Evolutionary conservation across 2,797 vertebrate genomes (phyloP), one percentile per base, ranked within the genome.

Genomic region (Chloroceryle inda): DNA sequence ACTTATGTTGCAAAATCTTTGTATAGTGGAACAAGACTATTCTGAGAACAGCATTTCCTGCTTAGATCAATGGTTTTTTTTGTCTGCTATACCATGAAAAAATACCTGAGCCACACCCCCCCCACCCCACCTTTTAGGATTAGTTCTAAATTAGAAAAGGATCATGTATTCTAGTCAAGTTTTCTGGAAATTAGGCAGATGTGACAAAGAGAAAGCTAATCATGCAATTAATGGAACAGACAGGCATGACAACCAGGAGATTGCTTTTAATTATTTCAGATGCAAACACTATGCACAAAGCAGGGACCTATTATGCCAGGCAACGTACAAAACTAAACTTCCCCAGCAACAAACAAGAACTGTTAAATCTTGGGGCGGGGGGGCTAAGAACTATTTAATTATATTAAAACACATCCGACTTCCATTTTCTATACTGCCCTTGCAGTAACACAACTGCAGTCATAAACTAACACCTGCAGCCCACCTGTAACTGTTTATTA

Each of bases 331-430:
- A 29, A 62, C n/a, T 72, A 68, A 71, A 52, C 49, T 61, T 71
- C 72, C 94, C 61, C 64, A 89, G 91, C 94, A 96, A 94, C 92
- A 62, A 79, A 42, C 27, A 86, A 23, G 33, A 59, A 19, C 42
- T 68, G 14, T 40, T 69, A 83, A 78, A 58, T 75, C 40, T 88
- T 53, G 45, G 21, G 45, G 42, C 22, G 26, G 4, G 10, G 20
- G 5, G 4, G 75, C 71, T 44, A 76, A 72, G 18, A 89, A 68
- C 49, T 72, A 44, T 59, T 81, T 37, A 23, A 66, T 29, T 14
- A 66, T 5, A 17, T 42, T 59, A 63, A 69, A 82, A 50, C 35
- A 82, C 66, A 92, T 53, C 62, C 77, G 50, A 22, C 38, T 83
- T 75, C 64, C 10, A 35, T 52, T 82, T 76, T 16, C 73, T 13